phyloP scores from a whole-genome alignment of 1,140 invertebrate species.

The Eulimnadia texana region DNA sequence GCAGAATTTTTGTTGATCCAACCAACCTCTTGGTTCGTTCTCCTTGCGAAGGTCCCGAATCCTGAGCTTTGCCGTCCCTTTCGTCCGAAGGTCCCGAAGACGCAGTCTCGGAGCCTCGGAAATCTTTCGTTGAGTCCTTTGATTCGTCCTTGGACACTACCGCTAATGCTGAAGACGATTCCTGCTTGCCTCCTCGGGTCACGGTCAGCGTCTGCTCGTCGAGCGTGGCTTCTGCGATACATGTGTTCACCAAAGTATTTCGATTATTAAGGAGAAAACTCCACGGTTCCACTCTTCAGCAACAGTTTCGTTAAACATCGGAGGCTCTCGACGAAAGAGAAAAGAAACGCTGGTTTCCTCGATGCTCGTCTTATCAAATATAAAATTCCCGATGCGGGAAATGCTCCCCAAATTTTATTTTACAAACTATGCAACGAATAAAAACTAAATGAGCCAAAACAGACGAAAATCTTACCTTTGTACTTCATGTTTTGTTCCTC shows the following conservation, averaged over 20 bases:
- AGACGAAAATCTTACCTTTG: too few relatives aligned
- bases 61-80: constrained; percentile 12
- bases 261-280: neutral
- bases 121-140: too few relatives aligned
- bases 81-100: constrained; percentile 29
- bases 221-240: neutral
- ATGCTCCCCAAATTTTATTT: too few relatives aligned
- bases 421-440: too few relatives aligned
- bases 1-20: constrained; percentile 13
- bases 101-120: neutral
- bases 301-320: neutral
- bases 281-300: neutral
- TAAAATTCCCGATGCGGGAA: too few relatives aligned
- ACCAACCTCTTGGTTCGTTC: constrained; percentile 35
- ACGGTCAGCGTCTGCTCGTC: neutral
- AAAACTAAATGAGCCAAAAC: too few relatives aligned
- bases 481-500: constrained; percentile 17
- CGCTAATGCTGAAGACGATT: neutral
- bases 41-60: constrained; percentile 14
- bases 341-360: too few relatives aligned
- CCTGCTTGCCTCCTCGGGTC: neutral
- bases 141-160: too few relatives aligned
- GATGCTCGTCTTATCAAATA: too few relatives aligned
- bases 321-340: too few relatives aligned
- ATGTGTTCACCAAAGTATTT: neutral